Percentiles rank a stretch among this genome's conserved stretches.
Conservation (phyloP, 1,140 invertebrate species). For the Ganaspis sp. region DNA sequence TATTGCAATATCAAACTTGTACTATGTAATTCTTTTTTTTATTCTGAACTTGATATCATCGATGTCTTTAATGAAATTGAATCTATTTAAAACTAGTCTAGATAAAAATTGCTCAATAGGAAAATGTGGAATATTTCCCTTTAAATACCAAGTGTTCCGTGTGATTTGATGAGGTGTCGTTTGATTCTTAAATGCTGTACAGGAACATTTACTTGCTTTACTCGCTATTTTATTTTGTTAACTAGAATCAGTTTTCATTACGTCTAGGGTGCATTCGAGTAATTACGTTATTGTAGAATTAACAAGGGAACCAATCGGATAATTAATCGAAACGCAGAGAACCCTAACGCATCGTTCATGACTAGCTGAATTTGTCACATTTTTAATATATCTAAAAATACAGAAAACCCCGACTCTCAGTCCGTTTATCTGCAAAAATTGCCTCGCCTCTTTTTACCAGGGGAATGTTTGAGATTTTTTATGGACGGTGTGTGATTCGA, state of each 20-base stretch:
- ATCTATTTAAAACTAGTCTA: slow-evolving; percentile 7
- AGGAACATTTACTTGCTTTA: slow-evolving; percentile 76
- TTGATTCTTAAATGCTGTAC: slow-evolving; percentile 78
- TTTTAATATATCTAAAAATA: slow-evolving; percentile 47
- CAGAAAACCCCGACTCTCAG: slow-evolving; percentile 21
- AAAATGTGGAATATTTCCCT: slow-evolving; percentile 71
- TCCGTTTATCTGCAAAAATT: slow-evolving; percentile 34
- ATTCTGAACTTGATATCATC: slow-evolving; percentile 33
- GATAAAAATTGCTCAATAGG: slow-evolving; percentile 43
- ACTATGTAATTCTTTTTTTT: slow-evolving; percentile 35
- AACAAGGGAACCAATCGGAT: slow-evolving; percentile 48
- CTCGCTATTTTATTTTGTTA: slow-evolving; percentile 63
- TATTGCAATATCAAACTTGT: slow-evolving; percentile 22
- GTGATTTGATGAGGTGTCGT: slow-evolving; percentile 66
- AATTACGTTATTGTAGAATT: slow-evolving; percentile 57
- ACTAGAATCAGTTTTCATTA: slow-evolving; percentile 61
- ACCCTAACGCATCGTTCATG: slow-evolving; percentile 60
- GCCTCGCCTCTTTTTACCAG: slow-evolving; percentile 42
- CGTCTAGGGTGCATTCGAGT: slow-evolving; percentile 59
- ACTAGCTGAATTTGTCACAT: slow-evolving; percentile 60
- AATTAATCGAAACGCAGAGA: slow-evolving; percentile 53
- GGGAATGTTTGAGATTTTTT: slow-evolving; percentile 50
- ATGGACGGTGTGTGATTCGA: slow-evolving; percentile 33
- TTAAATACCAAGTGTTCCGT: slow-evolving; percentile 68
- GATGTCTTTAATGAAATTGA: slow-evolving; percentile 32